Percentiles rank a stretch among this genome's conserved stretches.
Conservation (phyloP, 2,113 vertebrate genomes). For the Coregonus clupeaformis region DNA sequence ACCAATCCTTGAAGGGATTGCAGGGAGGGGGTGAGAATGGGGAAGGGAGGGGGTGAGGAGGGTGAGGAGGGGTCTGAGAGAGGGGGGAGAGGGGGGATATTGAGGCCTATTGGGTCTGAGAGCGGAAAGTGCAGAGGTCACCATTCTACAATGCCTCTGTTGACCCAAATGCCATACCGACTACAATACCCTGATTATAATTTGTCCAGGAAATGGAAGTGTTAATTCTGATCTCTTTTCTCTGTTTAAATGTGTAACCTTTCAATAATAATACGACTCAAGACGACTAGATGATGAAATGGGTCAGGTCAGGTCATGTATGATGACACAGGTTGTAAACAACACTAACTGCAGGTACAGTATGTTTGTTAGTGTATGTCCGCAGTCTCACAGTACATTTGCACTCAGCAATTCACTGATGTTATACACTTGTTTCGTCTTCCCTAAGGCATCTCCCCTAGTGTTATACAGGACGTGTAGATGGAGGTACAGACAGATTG, state of each 20-base stretch:
- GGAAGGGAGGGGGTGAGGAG: constrained; percentile 1
- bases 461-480: constrained; percentile 47
- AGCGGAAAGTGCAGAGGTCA: constrained; percentile 51
- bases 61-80: not conserved
- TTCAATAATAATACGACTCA: no score
- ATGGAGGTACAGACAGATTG: constrained; percentile 52
- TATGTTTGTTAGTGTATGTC: constrained; percentile 10
- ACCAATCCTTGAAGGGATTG: constrained; percentile 59
- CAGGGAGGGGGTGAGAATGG: constrained; percentile 30
- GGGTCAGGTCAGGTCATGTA: constrained; percentile 10
- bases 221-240: constrained; percentile 33
- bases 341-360: not conserved
- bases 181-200: constrained; percentile 69
- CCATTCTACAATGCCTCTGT: constrained; percentile 66
- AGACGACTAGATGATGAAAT: no score
- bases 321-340: constrained; percentile 13
- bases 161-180: constrained; percentile 74
- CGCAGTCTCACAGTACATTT: constrained; percentile 49
- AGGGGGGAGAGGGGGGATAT: constrained; percentile 25
- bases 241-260: constrained; percentile 1
- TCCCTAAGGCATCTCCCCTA: constrained; percentile 47
- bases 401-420: constrained; percentile 63
- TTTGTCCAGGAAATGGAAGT: constrained; percentile 66
- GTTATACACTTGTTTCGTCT: constrained; percentile 70
- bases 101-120: constrained; percentile 22